Base-by-base conservation (phyloP, 2,113 vertebrate genomes). In the Noctilio leporinus region DNA sequence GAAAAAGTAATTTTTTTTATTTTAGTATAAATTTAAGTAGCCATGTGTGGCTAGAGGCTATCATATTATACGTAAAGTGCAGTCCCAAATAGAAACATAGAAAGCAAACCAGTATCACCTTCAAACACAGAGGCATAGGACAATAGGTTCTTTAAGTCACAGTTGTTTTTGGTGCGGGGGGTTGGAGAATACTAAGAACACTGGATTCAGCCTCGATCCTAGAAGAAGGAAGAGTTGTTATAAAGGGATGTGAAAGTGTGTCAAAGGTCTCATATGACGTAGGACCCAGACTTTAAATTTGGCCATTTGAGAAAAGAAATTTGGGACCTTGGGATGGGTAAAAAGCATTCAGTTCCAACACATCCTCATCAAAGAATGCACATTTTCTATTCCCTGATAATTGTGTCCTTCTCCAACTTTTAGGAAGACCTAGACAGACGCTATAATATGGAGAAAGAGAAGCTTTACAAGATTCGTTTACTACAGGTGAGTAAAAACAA, bases 401-500 rank as follows among this genome's bases (percentile, higher is more conserved):
- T 78, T 59, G 1, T 78, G 45, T 4, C 16, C 40, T 89, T 91
- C 96, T 96, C 93, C 38, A 59, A 93, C 87, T 97, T 97, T 88
- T 96, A 99, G 99, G 99, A 99, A 97, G 98, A 99, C 24, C 99
- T 99, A 93, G 99, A 99, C 82, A 98, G 98, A 94, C 99, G 99
- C 89, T 99, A 99, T 98, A 98, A 98, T 95, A 95, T 97, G 24
- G 99, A 99, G 96, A 98, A 98, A 96, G 99, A 99, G n/a, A 99
- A 99, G 62, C 99, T 99, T 9, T 99, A 99, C 93, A 99, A 99
- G 98, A 99, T 99, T 93, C 98, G 99, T 0, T 98, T 99, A 84
- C 98, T 99, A 30, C 98, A 99, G 99, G 99, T 99, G 96, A 99
- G 98, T 98, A 40, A 73, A 93, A 92, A 16, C 8, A 45, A 90